A percentile compares a stretch with the other conserved stretches of the same genome.
Conservation (phyloP, 2,113 vertebrate species). For the Cinclus cinclus region DNA sequence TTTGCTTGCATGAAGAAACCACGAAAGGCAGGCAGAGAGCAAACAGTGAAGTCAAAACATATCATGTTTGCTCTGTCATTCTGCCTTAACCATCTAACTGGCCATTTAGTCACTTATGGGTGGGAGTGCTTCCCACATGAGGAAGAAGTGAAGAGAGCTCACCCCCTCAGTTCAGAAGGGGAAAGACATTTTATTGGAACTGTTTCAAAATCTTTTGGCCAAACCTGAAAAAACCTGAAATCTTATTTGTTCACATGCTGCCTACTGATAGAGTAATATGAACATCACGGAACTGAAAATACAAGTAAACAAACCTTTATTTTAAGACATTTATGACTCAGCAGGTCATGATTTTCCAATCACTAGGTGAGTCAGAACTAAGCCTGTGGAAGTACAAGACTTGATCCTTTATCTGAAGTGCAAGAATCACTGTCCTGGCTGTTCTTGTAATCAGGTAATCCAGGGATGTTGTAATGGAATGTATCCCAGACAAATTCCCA, state of each 20-base stretch:
- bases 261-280: neutral
- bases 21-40: neutral
- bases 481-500: neutral
- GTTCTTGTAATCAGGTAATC: neutral
- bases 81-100: neutral
- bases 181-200: neutral
- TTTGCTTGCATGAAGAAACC: constrained; percentile 32
- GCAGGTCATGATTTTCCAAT: constrained; percentile 1
- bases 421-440: neutral
- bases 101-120: neutral
- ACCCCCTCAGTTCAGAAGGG: neutral
- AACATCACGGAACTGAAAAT: neutral
- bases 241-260: neutral
- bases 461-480: neutral
- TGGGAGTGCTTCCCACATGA: neutral
- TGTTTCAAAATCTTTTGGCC: neutral
- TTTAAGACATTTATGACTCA: constrained; percentile 11
- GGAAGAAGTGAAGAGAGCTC: neutral
- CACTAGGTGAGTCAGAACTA: constrained; percentile 29
- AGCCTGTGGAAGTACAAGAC: neutral
- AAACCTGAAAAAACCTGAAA: neutral
- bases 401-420: neutral
- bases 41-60: neutral
- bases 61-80: neutral
- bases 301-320: constrained; percentile 3